Evolutionary conservation across 2,888 invertebrate species (phyloP).

Genomic region (Muschampia plurimacula): DNA sequence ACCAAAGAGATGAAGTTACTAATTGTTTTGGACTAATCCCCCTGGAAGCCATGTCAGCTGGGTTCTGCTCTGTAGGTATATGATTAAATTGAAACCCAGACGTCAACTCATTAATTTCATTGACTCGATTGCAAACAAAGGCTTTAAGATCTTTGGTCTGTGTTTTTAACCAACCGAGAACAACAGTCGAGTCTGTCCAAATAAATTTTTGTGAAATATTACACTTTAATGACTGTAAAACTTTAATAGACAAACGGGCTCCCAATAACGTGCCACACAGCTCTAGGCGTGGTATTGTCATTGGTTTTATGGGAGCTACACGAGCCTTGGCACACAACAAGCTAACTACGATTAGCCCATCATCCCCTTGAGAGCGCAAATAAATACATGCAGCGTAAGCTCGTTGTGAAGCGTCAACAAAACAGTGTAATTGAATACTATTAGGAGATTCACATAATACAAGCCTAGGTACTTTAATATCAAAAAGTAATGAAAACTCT

Average conservation of each 20-base stretch:
- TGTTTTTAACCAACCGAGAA: conserved; percentile 31
- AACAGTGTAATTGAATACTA: conserved; percentile 34
- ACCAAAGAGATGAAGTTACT: not conserved
- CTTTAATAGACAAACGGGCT: conserved; percentile 13
- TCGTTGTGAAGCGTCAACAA: conserved; percentile 39
- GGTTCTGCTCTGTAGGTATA: conserved; percentile 25
- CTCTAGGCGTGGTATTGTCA: conserved; percentile 15
- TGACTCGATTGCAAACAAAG: conserved; percentile 36
- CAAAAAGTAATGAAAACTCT: conserved; percentile 5
- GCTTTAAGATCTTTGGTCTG: conserved; percentile 24
- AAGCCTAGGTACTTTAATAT: not conserved
- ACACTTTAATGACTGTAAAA: conserved; percentile 3
- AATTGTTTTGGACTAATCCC: conserved; percentile 8
- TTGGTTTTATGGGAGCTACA: conserved; percentile 19
- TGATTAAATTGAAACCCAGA: conserved; percentile 9
- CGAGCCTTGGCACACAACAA: conserved; percentile 17
- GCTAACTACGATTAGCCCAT: not conserved
- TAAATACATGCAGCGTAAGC: conserved; percentile 32
- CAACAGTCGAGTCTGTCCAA: conserved; percentile 29
- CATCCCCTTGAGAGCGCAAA: conserved; percentile 5
- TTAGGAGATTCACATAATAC: conserved; percentile 8
- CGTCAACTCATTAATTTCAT: conserved; percentile 32
- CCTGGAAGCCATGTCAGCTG: conserved; percentile 16
- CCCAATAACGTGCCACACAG: conserved; percentile 10
- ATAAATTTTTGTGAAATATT: conserved; percentile 5